Evolutionary conservation across 2,888 invertebrate genomes (phyloP).

Genomic region (Mystacides longicornis): DNA sequence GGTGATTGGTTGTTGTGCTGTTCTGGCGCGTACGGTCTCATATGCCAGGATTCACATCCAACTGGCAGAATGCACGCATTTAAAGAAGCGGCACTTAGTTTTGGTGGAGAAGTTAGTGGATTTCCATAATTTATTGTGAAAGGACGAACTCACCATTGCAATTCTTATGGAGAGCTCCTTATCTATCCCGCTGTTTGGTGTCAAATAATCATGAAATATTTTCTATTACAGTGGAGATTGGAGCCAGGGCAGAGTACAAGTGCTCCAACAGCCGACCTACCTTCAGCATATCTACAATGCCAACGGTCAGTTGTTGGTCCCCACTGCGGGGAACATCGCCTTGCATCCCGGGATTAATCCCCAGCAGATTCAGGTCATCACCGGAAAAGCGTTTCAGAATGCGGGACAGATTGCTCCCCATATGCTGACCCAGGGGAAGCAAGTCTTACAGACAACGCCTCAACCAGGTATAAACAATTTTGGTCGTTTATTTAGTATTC

Average conservation of each 20-base stretch:
- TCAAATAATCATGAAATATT: neutral
- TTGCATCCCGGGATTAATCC: constrained; percentile 69
- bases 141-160: too few relatives aligned
- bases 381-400: constrained; percentile 78
- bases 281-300: constrained; percentile 75
- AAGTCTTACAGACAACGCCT: constrained; percentile 54
- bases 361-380: constrained; percentile 64
- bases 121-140: too few relatives aligned
- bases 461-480: constrained; percentile 46
- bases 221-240: constrained; percentile 41
- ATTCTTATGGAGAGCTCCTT: too few relatives aligned
- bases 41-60: too few relatives aligned
- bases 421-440: constrained; percentile 73
- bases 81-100: too few relatives aligned
- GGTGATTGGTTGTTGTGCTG: too few relatives aligned
- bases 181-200: too few relatives aligned
- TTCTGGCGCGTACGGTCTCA: too few relatives aligned
- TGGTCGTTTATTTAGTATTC: too few relatives aligned
- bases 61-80: too few relatives aligned
- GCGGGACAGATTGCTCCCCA: constrained; percentile 64
- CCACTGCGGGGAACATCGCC: constrained; percentile 57
- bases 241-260: constrained; percentile 71
- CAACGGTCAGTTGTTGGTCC: constrained; percentile 73
- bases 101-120: too few relatives aligned
- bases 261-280: constrained; percentile 77